phyloP scores from a whole-genome alignment of 1,140 invertebrate species.

The Ridgeia piscesae region DNA sequence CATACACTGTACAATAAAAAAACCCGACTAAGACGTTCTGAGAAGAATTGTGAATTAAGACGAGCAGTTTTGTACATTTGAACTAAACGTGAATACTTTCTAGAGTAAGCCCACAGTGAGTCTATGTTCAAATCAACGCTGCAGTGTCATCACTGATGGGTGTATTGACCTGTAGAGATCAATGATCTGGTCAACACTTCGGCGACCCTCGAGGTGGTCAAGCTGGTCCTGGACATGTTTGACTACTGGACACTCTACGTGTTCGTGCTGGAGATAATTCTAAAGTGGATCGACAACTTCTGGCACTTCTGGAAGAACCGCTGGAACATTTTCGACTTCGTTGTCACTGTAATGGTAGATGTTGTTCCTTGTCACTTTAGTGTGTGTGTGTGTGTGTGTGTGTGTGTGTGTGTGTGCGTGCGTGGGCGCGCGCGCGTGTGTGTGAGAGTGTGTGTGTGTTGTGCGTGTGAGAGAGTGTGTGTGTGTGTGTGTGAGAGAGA shows the following conservation, averaged over 20 bases:
- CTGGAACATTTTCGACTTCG: conserved; percentile 46
- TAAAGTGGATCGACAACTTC: conserved; percentile 47
- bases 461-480: no score
- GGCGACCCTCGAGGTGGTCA: background rate
- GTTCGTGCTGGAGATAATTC: conserved; percentile 37
- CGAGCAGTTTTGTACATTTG: no score
- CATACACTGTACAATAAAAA: background rate
- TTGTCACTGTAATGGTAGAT: conserved; percentile 31
- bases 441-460: no score
- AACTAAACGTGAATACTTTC: background rate
- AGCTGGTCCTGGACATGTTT: conserved; percentile 29
- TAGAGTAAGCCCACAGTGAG: background rate
- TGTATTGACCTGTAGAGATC: background rate
- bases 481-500: no score
- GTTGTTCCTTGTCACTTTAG: background rate
- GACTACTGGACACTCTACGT: conserved; percentile 42
- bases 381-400: no score
- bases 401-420: no score
- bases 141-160: no score
- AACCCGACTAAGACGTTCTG: no score
- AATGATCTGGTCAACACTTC: background rate
- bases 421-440: no score
- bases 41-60: no score
- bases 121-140: no score
- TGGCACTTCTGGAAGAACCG: conserved; percentile 40